Conservation (phyloP, 2,888 invertebrate genomes). For the Pasiphila rectangulata region DNA sequence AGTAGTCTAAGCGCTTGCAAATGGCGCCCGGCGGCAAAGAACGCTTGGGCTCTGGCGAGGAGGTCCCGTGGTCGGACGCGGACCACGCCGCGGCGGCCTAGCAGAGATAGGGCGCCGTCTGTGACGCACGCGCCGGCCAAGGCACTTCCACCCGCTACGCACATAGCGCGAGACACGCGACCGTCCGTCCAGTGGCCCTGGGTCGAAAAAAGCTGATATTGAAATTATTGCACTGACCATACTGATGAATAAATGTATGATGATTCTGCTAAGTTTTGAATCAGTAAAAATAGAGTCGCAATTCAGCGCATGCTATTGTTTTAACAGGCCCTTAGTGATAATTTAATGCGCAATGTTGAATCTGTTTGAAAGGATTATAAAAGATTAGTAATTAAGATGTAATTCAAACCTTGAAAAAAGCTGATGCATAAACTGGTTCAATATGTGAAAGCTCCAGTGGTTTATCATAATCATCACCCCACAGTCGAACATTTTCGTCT, state of each 20-base stretch:
- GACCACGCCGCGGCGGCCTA: conserved; percentile 83
- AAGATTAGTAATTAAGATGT: neutral
- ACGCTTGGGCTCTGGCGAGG: conserved; percentile 73
- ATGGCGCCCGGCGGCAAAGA: conserved; percentile 83
- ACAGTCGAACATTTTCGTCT: conserved; percentile 90
- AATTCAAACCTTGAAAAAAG: conserved; percentile 87
- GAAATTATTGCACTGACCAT: too few relatives aligned
- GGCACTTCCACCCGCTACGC: conserved; percentile 80
- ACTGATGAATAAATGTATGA: too few relatives aligned
- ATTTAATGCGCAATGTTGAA: too few relatives aligned
- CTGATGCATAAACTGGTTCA: conserved; percentile 91
- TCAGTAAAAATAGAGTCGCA: too few relatives aligned
- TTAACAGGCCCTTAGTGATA: too few relatives aligned
- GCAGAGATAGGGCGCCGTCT: conserved; percentile 79
- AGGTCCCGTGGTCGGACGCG: conserved; percentile 83
- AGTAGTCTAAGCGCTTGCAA: conserved; percentile 62
- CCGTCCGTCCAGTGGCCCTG: conserved; percentile 97
- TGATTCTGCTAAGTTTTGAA: too few relatives aligned
- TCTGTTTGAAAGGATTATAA: neutral
- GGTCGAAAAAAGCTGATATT: neutral
- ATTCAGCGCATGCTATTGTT: too few relatives aligned
- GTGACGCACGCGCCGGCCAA: conserved; percentile 68
- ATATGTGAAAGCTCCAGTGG: conserved; percentile 89
- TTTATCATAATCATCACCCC: conserved; percentile 95
- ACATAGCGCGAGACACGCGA: conserved; percentile 87